Conservation (phyloP, 1,140 invertebrate genomes). For the Hyposmocoma kahamanoa region DNA sequence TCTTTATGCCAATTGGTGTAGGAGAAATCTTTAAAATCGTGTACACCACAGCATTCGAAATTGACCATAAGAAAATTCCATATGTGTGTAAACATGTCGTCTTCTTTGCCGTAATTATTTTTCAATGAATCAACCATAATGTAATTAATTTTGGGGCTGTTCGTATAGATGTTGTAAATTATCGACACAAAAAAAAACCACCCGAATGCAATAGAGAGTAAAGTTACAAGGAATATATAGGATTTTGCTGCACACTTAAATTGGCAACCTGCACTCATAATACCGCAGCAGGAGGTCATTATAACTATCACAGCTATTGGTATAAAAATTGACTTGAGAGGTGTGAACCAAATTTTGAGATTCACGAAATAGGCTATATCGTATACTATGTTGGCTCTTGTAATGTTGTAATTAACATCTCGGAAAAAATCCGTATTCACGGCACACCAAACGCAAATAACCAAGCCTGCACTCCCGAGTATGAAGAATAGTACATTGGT, state of each 20-base stretch:
- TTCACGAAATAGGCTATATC: conserved; percentile 47
- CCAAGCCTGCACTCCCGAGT: conserved; percentile 32
- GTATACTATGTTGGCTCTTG: conserved; percentile 37
- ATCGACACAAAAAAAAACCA: conserved; percentile 52
- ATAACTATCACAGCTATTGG: conserved; percentile 34
- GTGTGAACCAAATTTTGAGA: conserved; percentile 50
- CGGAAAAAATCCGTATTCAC: conserved; percentile 53
- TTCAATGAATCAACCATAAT: conserved; percentile 31
- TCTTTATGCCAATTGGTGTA: conserved; percentile 34
- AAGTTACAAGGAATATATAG: conserved; percentile 50
- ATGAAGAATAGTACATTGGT: conserved; percentile 54
- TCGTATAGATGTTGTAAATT: conserved; percentile 50
- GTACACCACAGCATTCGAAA: conserved; percentile 52
- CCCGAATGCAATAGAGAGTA: conserved; percentile 33
- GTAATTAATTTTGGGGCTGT: conserved; percentile 34
- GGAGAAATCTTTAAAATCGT: conserved; percentile 40
- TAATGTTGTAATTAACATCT: conserved; percentile 53
- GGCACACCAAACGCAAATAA: conserved; percentile 52
- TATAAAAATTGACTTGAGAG: conserved; percentile 44
- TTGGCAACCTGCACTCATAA: conserved; percentile 53
- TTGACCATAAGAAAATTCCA: conserved; percentile 55
- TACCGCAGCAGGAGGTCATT: conserved; percentile 54
- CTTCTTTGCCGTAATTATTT: conserved; percentile 43
- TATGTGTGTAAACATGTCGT: conserved; percentile 44
- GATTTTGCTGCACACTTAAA: conserved; percentile 53